Evolutionary conservation across 2,113 vertebrate genomes (phyloP).

Genomic region (Pterocles gutturalis): DNA sequence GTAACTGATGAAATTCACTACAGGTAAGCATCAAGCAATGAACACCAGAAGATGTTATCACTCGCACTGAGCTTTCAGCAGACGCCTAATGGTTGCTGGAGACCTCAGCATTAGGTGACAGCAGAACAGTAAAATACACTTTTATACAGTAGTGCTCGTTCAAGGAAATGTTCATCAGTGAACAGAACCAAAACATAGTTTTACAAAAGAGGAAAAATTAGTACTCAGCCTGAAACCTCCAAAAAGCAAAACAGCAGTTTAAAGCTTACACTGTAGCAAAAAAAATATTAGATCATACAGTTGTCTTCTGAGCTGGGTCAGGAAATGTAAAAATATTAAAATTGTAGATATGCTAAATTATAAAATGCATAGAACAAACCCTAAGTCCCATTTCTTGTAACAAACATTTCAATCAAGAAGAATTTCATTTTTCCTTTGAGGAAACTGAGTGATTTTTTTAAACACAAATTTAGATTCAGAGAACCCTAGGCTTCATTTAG

Average conservation of each 20-base stretch:
- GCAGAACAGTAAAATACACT: background rate
- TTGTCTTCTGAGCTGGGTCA: background rate
- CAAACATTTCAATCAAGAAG: background rate
- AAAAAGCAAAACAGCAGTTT: background rate
- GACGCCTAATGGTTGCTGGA: background rate
- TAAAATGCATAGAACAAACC: background rate
- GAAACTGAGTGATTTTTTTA: background rate
- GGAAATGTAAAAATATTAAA: background rate
- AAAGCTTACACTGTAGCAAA: background rate
- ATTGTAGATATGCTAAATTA: background rate
- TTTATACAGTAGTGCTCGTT: background rate
- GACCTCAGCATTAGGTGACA: background rate
- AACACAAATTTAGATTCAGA: background rate
- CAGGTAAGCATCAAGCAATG: background rate
- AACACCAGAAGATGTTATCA: rapidly evolving
- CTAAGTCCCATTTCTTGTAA: background rate
- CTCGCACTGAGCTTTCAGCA: background rate
- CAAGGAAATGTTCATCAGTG: background rate
- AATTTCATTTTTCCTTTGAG: background rate
- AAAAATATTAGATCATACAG: background rate
- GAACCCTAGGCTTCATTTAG: background rate
- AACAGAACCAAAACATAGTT: background rate
- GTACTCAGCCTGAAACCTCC: background rate
- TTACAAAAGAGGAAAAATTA: background rate
- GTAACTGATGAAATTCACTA: background rate